Base-by-base conservation (phyloP, 2,797 vertebrate species). In the Siniperca scherzeri region DNA sequence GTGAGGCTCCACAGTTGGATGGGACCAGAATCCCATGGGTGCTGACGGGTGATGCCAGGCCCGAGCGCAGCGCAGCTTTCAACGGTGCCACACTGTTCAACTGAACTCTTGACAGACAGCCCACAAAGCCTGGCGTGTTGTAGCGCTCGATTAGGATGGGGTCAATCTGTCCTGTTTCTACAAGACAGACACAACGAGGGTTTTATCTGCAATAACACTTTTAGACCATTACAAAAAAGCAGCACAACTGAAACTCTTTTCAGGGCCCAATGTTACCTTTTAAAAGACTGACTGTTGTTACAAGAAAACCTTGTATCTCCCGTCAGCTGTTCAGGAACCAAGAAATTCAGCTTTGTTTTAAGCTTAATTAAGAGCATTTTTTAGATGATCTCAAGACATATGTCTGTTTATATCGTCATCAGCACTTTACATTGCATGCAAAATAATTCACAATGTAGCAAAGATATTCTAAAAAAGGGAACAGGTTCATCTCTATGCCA, bases 1-100 rank as follows among this genome's bases (percentile, higher is more conserved):
- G 98, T n/a, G 97, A 97, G 1, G 98, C 97, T 70, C 98, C 98
- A 19, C 98, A 99, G 93, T 99, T 99, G 84, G 98, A 99, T 56
- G 99, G 97, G 36, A 99, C 97, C 81, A 99, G 94, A 53, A 98
- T 97, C 16, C 98, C 98, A 78, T 98, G 96, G 59, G 97, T 91
- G 88, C 96, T 96, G 72, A 98, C 96, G 3, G 97, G 97, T 0
- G 97, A 96, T n/a, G 92, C 36, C 89, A 95, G 94, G 2, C 95
- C 95, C 0, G 94, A 94, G 65, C 97, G 96, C 90, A 99, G 87
- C 0, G 98, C 98, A 0, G 97, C 97, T 91, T 99, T 99, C 70
- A 99, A 94, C 0, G 98, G 98, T 0, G 97, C 96, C 33, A 99
- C 93, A 3, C 94, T 95, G 95, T 99, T 99, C 88, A 98, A 97